Conservation (phyloP, 2,113 vertebrate species). For the Copsychus sechellarum region DNA sequence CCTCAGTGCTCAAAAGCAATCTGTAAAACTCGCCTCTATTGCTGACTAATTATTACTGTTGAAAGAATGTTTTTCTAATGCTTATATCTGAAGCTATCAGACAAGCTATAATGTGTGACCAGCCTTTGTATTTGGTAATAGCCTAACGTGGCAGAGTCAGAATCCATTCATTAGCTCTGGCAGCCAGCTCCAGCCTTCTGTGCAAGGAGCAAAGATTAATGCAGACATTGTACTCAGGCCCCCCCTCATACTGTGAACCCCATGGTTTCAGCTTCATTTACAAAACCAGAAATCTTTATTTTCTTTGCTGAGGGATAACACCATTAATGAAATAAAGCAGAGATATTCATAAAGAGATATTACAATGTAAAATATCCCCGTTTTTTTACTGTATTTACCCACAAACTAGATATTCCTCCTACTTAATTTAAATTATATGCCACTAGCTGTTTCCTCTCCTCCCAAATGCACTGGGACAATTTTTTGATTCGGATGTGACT, state of each 20-base stretch:
- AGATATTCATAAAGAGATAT: not conserved
- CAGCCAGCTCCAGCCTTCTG: conserved; percentile 46
- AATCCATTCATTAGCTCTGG: conserved; percentile 55
- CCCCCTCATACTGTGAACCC: not conserved
- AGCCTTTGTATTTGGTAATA: conserved; percentile 54
- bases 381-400: not conserved
- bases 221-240: not conserved
- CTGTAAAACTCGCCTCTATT: conserved; percentile 36
- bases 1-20: conserved; percentile 22
- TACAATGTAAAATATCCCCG: not conserved
- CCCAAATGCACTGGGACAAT: not conserved
- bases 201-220: conserved; percentile 45
- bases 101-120: conserved; percentile 58
- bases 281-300: not conserved
- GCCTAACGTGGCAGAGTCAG: not conserved
- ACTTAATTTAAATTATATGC: not conserved
- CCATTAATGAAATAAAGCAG: conserved; percentile 26
- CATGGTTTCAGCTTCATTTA: conserved; percentile 8
- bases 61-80: conserved; percentile 60
- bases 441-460: not conserved
- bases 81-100: conserved; percentile 59
- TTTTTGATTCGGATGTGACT: not conserved
- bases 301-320: not conserved
- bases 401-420: not conserved
- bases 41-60: conserved; percentile 13